Conservation (phyloP, 2,113 vertebrate genomes). For the Panthera uncia region DNA sequence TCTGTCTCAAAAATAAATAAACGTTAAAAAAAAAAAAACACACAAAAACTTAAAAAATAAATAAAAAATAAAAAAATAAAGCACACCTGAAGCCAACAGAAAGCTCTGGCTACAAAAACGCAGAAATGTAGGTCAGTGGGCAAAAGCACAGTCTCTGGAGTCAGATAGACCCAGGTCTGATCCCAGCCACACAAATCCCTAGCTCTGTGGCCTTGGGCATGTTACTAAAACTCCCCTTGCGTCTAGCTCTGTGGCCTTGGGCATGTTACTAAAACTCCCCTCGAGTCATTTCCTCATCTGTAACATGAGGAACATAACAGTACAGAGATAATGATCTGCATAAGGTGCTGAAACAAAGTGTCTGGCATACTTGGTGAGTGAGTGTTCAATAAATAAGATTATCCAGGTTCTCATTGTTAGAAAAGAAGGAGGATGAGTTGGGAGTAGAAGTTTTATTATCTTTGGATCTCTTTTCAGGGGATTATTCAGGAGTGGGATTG, state of each 20-base stretch:
- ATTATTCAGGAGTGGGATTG: neutral
- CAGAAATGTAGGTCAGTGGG: neutral
- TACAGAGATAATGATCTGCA: neutral
- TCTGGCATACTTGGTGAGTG: neutral
- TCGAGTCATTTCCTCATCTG: neutral
- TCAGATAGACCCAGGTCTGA: neutral
- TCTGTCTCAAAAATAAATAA: too few relatives aligned
- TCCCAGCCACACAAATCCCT: neutral
- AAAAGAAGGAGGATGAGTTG: neutral
- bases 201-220: neutral
- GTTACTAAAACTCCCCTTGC: neutral
- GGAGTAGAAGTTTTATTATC: neutral
- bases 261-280: neutral
- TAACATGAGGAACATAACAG: neutral
- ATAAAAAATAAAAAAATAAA: neutral
- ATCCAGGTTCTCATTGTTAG: neutral
- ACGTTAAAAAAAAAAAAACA: too few relatives aligned
- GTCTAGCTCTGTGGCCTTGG: neutral
- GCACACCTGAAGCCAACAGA: neutral
- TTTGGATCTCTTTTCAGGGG: neutral
- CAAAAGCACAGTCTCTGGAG: neutral
- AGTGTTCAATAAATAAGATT: neutral
- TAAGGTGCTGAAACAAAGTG: neutral
- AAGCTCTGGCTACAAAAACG: neutral
- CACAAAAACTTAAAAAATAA: too few relatives aligned